Evolutionary conservation across 2,797 vertebrate genomes (phyloP), one percentile per base, ranked within the genome.

Genomic region (Podargus strigoides): DNA sequence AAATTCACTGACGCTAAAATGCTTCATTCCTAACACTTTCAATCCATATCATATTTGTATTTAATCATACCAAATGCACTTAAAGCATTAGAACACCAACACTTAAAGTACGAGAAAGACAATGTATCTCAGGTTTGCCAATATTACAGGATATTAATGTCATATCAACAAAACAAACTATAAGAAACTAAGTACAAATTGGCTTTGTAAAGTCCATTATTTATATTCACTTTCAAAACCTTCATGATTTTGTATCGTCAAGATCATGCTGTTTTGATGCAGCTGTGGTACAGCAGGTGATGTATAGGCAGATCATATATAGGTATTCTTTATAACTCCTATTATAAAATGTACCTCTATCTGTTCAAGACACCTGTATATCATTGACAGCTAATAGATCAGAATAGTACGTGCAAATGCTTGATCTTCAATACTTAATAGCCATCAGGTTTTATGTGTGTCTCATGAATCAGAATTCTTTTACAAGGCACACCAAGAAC

Each of bases 1-100:
- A 89, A 96, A 96, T 62, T 92, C 80, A 95, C 16, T 22, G 85
- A n/a, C 20, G 12, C 12, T 78, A 91, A 60, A 95, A 90, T 82
- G 28, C 62, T 96, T 80, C 10, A 24, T 49, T 96, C 52, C 49
- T 59, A 89, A 20, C 36, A 78, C 44, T 95, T 96, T 90, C 79
- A 91, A 83, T 64, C 49, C 76, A 70, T 89, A 81, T 67, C 23
- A 46, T 41, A 24, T 44, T 89, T 86, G 42, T 46, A 83, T 63
- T 94, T 85, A 79, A 55, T 64, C 10, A 85, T 34, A 46, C 1
- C 90, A 96, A 94, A 85, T 66, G 7, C 11, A 62, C 9, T 72
- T 36, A 32, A 75, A 44, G 19, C 37, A 80, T 63, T 42, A 86
- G 16, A 81, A 92, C 58, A 85, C 7, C n/a, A 70, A 86, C 70